These are phyloP conservation scores for Rhadina sibilatrix DNA, from an alignment of 2,113 vertebrate species.

Conservation along the genomic window DNA sequence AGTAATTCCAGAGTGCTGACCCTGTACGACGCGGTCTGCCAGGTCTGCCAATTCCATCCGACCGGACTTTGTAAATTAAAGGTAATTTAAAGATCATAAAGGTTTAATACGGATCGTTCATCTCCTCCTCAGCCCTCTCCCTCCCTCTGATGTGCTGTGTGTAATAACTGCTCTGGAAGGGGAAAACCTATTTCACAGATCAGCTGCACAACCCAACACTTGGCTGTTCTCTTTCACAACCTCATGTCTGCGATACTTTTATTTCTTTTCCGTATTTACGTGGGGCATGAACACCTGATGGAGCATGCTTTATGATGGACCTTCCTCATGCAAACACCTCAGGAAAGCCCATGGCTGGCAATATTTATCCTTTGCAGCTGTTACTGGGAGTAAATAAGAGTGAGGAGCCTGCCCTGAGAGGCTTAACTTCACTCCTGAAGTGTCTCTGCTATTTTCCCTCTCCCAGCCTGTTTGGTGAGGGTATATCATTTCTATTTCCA, in stretches of 20 bases:
- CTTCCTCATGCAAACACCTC: background rate
- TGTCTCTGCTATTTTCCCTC: background rate
- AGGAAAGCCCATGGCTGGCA: background rate
- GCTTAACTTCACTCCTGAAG: background rate
- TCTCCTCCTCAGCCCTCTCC: conserved; percentile 43
- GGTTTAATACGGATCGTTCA: conserved; percentile 29
- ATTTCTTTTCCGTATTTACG: background rate
- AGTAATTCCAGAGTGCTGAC: conserved; percentile 76
- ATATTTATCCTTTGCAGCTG: background rate
- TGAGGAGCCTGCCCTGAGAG: background rate
- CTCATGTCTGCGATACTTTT: background rate
- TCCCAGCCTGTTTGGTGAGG: background rate
- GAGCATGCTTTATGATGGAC: background rate
- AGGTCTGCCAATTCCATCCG: conserved; percentile 70
- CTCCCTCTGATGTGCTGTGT: background rate
- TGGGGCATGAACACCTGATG: background rate
- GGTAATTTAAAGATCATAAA: conserved; percentile 75
- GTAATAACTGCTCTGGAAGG: conserved; percentile 14
- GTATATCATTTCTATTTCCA: background rate
- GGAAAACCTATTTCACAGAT: conserved; percentile 31
- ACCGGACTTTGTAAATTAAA: conserved; percentile 84
- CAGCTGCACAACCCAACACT: background rate
- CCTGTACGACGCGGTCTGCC: conserved; percentile 78
- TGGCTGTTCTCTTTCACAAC: background rate
- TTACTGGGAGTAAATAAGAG: background rate